Evolutionary conservation across 2,113 vertebrate genomes (phyloP).

Genomic region (Microtus oregoni): DNA sequence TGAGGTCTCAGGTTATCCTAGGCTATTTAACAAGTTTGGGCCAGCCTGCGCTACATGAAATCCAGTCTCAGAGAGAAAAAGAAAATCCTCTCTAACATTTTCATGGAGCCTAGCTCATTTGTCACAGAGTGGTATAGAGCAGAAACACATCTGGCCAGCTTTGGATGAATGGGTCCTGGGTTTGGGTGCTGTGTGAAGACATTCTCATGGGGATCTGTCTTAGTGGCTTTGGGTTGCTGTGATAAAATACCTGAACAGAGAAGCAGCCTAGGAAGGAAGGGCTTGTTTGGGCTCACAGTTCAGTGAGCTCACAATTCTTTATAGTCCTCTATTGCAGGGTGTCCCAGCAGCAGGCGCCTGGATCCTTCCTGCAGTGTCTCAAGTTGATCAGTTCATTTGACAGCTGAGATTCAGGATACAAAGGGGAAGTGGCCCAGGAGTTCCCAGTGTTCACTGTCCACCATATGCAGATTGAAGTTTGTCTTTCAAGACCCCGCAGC

Average conservation of each 20-base stretch:
- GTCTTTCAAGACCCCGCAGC: background rate
- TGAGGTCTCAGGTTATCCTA: background rate
- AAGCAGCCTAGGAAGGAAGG: background rate
- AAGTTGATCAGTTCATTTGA: background rate
- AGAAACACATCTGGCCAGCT: background rate
- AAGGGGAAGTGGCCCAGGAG: too few relatives aligned
- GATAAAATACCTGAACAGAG: background rate
- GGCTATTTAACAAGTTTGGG: background rate
- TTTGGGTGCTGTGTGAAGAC: background rate
- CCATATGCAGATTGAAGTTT: background rate
- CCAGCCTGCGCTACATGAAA: background rate
- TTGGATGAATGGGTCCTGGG: accelerated
- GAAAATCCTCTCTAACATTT: background rate
- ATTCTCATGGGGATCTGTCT: too few relatives aligned
- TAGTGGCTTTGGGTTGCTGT: background rate
- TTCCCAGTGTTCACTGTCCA: background rate
- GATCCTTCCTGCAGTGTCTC: too few relatives aligned
- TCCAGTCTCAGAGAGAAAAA: background rate
- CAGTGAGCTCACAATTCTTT: background rate
- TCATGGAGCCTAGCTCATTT: background rate
- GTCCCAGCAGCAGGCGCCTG: background rate
- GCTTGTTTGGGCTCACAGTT: background rate
- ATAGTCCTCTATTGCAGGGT: background rate
- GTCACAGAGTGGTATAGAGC: too few relatives aligned
- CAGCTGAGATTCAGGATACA: background rate